These are phyloP conservation scores for Watsonalla cultraria DNA, from an alignment of 2,888 invertebrate species.

Conservation along the genomic window DNA sequence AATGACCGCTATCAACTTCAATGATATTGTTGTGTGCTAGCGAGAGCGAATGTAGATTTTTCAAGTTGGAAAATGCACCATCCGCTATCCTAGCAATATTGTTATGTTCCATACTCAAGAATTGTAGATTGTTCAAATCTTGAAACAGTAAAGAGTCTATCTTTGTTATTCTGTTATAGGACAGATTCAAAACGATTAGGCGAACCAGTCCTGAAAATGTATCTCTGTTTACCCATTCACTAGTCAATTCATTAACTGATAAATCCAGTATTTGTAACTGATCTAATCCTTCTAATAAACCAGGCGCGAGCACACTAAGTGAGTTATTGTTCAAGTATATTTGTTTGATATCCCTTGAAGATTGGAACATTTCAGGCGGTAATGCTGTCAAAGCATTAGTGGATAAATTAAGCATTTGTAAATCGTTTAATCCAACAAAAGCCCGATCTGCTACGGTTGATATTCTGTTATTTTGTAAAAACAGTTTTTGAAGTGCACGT, in stretches of 20 bases:
- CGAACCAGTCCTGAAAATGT: conserved; percentile 87
- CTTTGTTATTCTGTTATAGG: conserved; percentile 84
- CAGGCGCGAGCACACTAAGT: conserved; percentile 85
- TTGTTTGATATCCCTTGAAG: conserved; percentile 84
- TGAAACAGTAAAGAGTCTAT: conserved; percentile 86
- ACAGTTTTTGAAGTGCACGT: conserved; percentile 82
- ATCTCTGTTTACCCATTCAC: conserved; percentile 87
- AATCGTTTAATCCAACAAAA: conserved; percentile 82
- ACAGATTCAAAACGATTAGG: conserved; percentile 86
- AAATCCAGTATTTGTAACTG: conserved; percentile 86
- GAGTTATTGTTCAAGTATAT: conserved; percentile 88
- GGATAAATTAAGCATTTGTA: conserved; percentile 87
- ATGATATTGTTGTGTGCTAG: conserved; percentile 85
- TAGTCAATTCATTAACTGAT: conserved; percentile 86
- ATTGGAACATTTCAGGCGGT: conserved; percentile 87
- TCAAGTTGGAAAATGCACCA: conserved; percentile 85
- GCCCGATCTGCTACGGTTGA: conserved; percentile 86
- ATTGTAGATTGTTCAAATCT: conserved; percentile 86
- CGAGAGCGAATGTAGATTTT: conserved; percentile 87
- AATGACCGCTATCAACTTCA: conserved; percentile 83
- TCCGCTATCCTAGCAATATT: conserved; percentile 83
- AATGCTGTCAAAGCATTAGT: conserved; percentile 87
- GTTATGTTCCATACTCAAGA: conserved; percentile 86
- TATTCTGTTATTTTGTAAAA: conserved; percentile 87
- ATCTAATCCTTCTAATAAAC: conserved; percentile 84